These are phyloP conservation scores for Rhinella marina DNA, from an alignment of 2,797 vertebrate species.

Conservation along the genomic window DNA sequence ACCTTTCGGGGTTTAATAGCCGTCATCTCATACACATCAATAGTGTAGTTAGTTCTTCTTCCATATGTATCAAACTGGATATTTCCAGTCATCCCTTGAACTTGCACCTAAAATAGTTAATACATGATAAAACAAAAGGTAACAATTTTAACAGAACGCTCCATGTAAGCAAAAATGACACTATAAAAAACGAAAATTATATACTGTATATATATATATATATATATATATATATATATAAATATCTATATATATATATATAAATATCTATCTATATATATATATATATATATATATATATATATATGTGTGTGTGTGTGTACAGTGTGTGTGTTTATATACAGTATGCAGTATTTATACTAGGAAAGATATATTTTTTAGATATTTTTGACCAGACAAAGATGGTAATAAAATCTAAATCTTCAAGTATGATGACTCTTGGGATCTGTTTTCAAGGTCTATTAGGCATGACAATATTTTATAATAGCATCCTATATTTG, in stretches of 20 bases:
- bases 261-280: neutral
- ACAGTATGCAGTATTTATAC: neutral
- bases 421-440: neutral
- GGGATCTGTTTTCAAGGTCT: constrained; percentile 33
- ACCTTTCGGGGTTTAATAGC: constrained; percentile 91
- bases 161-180: neutral
- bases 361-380: neutral
- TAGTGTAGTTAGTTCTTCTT: constrained; percentile 96
- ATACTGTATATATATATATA: neutral
- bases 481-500: constrained; percentile 49
- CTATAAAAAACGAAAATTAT: no score
- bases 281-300: neutral
- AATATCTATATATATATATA: neutral
- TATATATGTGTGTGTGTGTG: no score
- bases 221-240: neutral
- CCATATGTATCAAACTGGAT: constrained; percentile 99
- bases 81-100: constrained; percentile 98
- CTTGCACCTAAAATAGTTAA: constrained; percentile 84
- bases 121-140: neutral
- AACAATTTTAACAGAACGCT: neutral
- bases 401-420: neutral
- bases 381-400: neutral
- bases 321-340: neutral
- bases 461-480: constrained; percentile 29
- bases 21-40: constrained; percentile 98